phyloP scores from a whole-genome alignment of 2,113 vertebrate genomes.

The Ivindomyrus marchei region DNA sequence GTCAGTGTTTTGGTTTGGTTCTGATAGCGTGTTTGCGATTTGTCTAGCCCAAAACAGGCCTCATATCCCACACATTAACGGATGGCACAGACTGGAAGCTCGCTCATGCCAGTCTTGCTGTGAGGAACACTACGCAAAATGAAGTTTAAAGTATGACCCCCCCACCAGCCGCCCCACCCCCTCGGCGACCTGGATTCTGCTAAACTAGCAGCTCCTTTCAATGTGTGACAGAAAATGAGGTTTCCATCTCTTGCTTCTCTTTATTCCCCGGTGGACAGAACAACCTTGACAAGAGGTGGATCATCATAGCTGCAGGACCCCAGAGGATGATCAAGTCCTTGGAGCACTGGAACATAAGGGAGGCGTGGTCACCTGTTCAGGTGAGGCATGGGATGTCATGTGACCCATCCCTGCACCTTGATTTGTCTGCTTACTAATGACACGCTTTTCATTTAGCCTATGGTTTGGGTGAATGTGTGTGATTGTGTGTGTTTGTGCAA shows the following conservation, averaged over 20 bases:
- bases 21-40: neutral
- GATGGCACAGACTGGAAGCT: neutral
- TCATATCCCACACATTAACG: neutral
- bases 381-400: neutral
- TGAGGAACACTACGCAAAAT: neutral
- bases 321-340: neutral
- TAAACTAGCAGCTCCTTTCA: neutral
- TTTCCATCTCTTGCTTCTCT: constrained; percentile 3
- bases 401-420: neutral
- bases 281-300: constrained; percentile 6
- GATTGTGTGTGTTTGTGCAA: neutral
- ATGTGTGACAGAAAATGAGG: constrained; percentile 11
- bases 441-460: neutral
- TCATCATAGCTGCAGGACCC: neutral
- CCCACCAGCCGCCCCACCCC: neutral
- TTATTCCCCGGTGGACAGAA: neutral
- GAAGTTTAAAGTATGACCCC: constrained; percentile 11
- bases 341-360: neutral
- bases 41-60: neutral
- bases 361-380: neutral
- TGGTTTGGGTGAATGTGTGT: neutral
- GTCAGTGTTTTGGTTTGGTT: neutral
- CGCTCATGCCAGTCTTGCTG: neutral
- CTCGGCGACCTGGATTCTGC: neutral
- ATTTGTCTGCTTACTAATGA: neutral